Base-by-base conservation (phyloP, 2,888 invertebrate genomes). In the Ctenicera cuprea region DNA sequence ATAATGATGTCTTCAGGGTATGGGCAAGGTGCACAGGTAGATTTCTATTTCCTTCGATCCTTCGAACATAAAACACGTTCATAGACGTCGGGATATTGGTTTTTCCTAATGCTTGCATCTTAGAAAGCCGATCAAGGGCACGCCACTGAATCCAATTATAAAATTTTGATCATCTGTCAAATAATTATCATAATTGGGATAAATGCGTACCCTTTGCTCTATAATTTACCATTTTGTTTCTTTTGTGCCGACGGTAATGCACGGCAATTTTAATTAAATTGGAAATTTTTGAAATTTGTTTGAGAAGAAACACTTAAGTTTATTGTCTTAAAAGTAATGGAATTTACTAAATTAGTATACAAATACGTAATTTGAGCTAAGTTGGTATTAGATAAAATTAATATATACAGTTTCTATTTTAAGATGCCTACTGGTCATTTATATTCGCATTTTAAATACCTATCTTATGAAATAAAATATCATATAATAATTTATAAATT, bases 121-220 rank as follows among this genome's bases (percentile, higher is more conserved):
- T 16, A 38, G 59, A 20, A 9, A n/a, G 18, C 38, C 26, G 14
- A 20, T 20, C 4, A 7, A n/a, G 11, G n/a, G 70, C 26, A 61
- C 73, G 65, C 70, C 73, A 69, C 65, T 70, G 73, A 20, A 70
- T 70, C 69, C 70, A 74, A 74, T 74, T 74, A 74, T 70, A 69
- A 59, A 59, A 65, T 38, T 74, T 69, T 70, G 73, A 74, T 74
- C 73, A 74, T 74, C 73, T 74, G 73, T 74, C 73, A 74, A 70
- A 69, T 69, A 70, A 74, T 74, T 70, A 74, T 74, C 70, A 70
- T 74, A 74, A 74, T 74, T 70, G 73, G 65, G 38, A 74, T 64
- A 74, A 74, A 74, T 74, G 73, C 65, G 37, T 65, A 74, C 69
- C 70, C 70, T 69, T 73, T 66, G 69, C 73, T 61, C 69, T 74